Evolutionary conservation across 2,888 invertebrate species (phyloP), one percentile per base, ranked within the genome.

Genomic region (Polydesmus complanatus): DNA sequence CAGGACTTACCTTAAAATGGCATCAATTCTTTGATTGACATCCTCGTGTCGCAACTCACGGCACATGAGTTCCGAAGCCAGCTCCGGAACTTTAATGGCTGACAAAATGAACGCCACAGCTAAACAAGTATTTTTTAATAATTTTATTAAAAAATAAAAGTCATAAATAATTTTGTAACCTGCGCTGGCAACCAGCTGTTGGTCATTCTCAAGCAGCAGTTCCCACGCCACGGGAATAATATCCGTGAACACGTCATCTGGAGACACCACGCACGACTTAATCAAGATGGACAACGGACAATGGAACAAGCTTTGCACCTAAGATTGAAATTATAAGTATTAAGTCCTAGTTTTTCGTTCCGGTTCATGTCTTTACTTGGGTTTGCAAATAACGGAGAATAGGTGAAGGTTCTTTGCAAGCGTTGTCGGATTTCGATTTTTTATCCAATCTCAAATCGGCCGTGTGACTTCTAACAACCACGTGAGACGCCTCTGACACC

Each of bases 141-240:
- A 66, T 3, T 27, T n/a, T n/a, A n/a, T n/a, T n/a, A n/a, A n/a
- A n/a, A n/a, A n/a, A n/a, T n/a, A n/a, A n/a, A 23, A 63, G 52
- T 62, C 18, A 22, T 21, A 14, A 49, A 27, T 51, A 14, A 37
- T 14, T 21, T 53, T 53, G 11, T 19, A 18, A 77, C 77, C 77
- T 54, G 79, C 77, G 62, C 75, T 71, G 23, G 77, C 73, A 19
- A 76, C 73, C 19, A 79, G 70, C 66, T 80, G 78, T 64, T 78
- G 76, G 67, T 95, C 95, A n/a, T 84, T 81, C 71, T 98, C 96
- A 51, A 97, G 74, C 3, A 98, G 78, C 21, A 98, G 78, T 70
- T 95, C 91, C 98, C 98, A 98, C 0, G 94, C 90, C 0, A 93
- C 87, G 0, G 91, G 88, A 63, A 96, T 81, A 48, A 93, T 84